Evolutionary conservation across 2,113 vertebrate genomes (phyloP), one percentile per base, ranked within the genome.

Genomic region (Etheostoma cragini): DNA sequence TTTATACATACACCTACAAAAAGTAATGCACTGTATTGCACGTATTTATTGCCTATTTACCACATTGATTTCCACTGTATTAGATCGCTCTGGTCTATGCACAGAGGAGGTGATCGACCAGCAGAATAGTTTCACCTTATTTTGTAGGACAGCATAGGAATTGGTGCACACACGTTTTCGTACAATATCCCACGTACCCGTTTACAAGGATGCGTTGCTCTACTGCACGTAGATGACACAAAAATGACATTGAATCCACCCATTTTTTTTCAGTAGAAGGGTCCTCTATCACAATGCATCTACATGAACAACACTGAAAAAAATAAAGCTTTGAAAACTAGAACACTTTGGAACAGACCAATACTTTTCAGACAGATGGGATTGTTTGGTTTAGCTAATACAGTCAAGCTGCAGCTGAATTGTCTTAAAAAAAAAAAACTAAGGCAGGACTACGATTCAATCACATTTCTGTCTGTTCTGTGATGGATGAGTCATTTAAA

Each of bases 401-500:
- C 14, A n/a, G 8, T 22, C 46, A 42, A 15, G 3, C 30, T 16
- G 45, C 17, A 12, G 30, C 65, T 60, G 19, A 35, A 50, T n/a
- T 45, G n/a, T 30, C 8, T 33, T 57, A 6, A 47, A 57, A 52
- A 52, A 19, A 19, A 17, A 12, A 13, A 58, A 38, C 21, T 52
- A 4, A 69, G 26, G 16, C 54, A 60, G 45, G 21, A 50, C 12
- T 5, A 54, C 22, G 11, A 26, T 72, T n/a, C 14, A 72, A 72
- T 66, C 45, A 66, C 8, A 60, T 21, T 38, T n/a, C 42, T 80
- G 63, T 61, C 70, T 33, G 5, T 30, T 46, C 42, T 24, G 10
- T 60, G 35, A 81, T 54, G 54, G 63, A 74, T 74, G 33, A 73
- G 5, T 33, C 47, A 33, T 24, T 81, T 67, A 53, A 53, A 74